Percentiles rank a stretch among this genome's conserved stretches.
Evolutionary conservation across 2,113 vertebrate species (phyloP).

Genomic region (Channa argus): DNA sequence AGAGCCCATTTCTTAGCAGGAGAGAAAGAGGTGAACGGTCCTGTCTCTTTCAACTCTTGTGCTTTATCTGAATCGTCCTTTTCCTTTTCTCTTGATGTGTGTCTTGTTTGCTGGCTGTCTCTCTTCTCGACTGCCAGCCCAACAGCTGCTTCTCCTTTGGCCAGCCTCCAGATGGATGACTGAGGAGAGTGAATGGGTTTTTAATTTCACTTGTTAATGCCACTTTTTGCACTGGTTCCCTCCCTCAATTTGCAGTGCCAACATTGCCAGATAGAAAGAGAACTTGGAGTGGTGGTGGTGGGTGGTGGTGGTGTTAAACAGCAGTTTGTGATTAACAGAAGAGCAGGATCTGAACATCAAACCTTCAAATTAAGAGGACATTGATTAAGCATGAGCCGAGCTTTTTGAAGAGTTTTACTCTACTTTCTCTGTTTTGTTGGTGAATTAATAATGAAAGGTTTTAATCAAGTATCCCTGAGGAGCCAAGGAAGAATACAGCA

Average conservation of each 20-base stretch:
- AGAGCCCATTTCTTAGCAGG: constrained; percentile 1
- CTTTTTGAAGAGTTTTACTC: constrained; percentile 28
- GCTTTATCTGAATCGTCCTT: constrained; percentile 2
- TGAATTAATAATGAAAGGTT: constrained; percentile 56
- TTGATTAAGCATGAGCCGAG: constrained; percentile 41
- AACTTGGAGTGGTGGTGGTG: neutral
- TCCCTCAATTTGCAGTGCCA: constrained; percentile 43
- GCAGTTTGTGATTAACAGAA: constrained; percentile 32
- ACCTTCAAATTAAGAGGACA: constrained; percentile 51
- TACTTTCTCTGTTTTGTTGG: constrained; percentile 23
- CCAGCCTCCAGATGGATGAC: constrained; percentile 64
- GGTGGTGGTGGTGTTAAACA: constrained; percentile 36
- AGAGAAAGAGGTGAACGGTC: neutral
- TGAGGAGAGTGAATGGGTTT: constrained; percentile 73
- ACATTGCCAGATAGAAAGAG: constrained; percentile 27
- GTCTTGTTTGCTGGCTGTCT: neutral
- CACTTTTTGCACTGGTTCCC: constrained; percentile 38
- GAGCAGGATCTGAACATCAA: constrained; percentile 30
- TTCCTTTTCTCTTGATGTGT: neutral
- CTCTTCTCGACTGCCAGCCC: constrained; percentile 26
- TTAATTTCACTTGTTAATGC: constrained; percentile 76
- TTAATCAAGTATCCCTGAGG: constrained; percentile 29
- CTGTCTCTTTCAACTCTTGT: constrained; percentile 10
- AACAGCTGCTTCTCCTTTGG: constrained; percentile 73
- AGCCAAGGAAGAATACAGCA: constrained; percentile 12